A percentile compares a stretch with the other conserved stretches of the same genome.
phyloP scores from a whole-genome alignment of 2,797 vertebrate genomes.

The Sciaenops ocellatus region DNA sequence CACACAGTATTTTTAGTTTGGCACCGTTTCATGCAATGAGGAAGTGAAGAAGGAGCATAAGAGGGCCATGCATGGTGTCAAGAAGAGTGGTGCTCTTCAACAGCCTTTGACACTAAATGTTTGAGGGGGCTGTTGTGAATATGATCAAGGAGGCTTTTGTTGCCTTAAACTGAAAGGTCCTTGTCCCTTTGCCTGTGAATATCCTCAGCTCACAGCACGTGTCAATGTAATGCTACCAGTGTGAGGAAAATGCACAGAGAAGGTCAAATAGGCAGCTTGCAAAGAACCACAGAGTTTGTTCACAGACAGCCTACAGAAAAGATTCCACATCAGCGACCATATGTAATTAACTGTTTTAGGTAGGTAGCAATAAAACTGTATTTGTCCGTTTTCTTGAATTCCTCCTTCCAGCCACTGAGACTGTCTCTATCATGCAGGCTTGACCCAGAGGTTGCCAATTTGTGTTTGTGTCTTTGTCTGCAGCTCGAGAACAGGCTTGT shows the following conservation, averaged over 20 bases:
- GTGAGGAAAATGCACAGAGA: constrained; percentile 73
- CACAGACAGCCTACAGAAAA: constrained; percentile 82
- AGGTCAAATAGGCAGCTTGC: constrained; percentile 85
- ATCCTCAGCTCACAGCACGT: constrained; percentile 62
- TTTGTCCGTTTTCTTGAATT: constrained; percentile 80
- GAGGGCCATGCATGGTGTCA: constrained; percentile 55
- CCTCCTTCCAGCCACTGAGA: constrained; percentile 69
- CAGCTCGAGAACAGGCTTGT: constrained; percentile 69
- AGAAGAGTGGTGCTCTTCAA: constrained; percentile 56
- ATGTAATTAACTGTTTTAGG: constrained; percentile 86
- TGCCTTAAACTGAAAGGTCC: constrained; percentile 62
- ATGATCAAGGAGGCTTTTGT: constrained; percentile 72
- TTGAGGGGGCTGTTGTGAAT: constrained; percentile 54
- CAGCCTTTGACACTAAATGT: constrained; percentile 50
- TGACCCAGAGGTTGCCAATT: constrained; percentile 72
- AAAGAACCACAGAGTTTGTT: constrained; percentile 84
- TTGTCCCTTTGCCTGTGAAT: constrained; percentile 32
- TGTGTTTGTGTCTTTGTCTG: constrained; percentile 77
- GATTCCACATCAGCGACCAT: constrained; percentile 82
- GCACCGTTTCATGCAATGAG: constrained; percentile 44
- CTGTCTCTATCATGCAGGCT: constrained; percentile 71
- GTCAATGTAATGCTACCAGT: constrained; percentile 66
- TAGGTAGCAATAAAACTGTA: constrained; percentile 84
- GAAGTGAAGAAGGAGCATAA: constrained; percentile 47
- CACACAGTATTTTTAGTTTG: constrained; percentile 71